Evolutionary conservation across 1,140 invertebrate genomes (phyloP), one percentile per base, ranked within the genome.

Genomic region (Leptinotarsa defecta): DNA sequence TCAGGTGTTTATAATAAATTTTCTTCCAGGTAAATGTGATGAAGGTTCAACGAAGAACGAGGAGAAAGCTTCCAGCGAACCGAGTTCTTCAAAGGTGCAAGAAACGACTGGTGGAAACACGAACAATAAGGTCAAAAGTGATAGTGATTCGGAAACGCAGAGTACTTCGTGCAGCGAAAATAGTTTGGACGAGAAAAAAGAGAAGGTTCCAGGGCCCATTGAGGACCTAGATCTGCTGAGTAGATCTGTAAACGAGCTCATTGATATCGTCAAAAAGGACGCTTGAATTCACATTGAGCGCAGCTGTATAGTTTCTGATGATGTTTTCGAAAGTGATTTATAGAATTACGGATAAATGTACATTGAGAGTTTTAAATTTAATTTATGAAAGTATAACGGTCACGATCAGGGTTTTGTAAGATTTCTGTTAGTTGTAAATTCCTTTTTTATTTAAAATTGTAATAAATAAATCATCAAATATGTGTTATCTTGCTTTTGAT

Each of bases 251-350:
- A 81, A 81, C 70, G 83, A 84, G 75, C 77, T 85, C 74, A 78
- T 84, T 24, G 77, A 77, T 64, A 80, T 85, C 74, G 79, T 84
- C 63, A 78, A 85, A 49, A 83, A 82, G 68, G 76, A 81, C 74
- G 77, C 73, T 76, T 82, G 75, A 65, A 43, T 69, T 69, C 43
- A 48, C 24, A 17, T 48, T 27, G 34, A 48, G 20, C 68, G 68
- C 15, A 13, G 20, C 64, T 71, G 70, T 71, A 71, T 22, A 71
- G 52, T 48, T 73, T 73, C n/a, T 48, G 11, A 34, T 65, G 8
- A 43, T 43, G 34, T 64, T 64, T 73, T 65, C 48, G 15, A 62
- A 73, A 61, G 22, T 73, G 22, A 73, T 73, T 22, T 65, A 49
- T 73, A 22, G 19, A 48, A 20, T 22, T 73, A 73, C 19, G 57